Conservation (phyloP, 2,113 vertebrate species). For the Ciconia maguari region DNA sequence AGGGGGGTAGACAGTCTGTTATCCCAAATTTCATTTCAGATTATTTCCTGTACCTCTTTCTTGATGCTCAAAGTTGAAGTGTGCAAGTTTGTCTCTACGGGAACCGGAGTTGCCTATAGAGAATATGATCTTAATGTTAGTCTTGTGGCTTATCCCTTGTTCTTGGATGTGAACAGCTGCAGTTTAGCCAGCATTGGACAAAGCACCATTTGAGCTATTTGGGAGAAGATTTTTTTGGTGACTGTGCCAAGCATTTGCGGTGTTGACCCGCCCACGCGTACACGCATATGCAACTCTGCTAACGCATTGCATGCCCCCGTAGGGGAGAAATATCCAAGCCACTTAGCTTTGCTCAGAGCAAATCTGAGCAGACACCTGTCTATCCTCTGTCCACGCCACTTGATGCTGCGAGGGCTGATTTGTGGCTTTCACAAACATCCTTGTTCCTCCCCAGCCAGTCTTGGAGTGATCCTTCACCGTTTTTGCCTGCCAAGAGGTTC, state of each 20-base stretch:
- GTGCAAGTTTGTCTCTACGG: neutral
- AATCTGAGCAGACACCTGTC: neutral
- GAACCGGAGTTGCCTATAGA: neutral
- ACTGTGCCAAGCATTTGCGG: neutral
- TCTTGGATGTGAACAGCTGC: neutral
- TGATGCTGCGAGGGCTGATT: neutral
- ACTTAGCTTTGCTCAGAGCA: neutral
- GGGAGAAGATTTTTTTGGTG: neutral
- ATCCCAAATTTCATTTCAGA: neutral
- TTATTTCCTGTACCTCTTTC: neutral
- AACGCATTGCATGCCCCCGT: fast-evolving
- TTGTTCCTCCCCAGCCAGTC: neutral
- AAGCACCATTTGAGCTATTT: neutral
- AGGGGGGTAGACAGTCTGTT: neutral
- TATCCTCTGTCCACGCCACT: neutral
- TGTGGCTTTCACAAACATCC: neutral
- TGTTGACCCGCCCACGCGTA: fast-evolving
- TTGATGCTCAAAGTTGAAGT: neutral
- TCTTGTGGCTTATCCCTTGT: neutral
- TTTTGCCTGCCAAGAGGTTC: neutral
- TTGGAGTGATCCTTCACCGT: fast-evolving
- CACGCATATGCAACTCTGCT: neutral
- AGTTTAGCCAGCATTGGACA: neutral
- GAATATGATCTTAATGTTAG: neutral
- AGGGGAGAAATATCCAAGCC: neutral